Percentiles rank a stretch among this genome's conserved stretches.
These are phyloP conservation scores for Dermolepida albohirtum DNA, from an alignment of 2,888 invertebrate genomes.

Conservation along the genomic window DNA sequence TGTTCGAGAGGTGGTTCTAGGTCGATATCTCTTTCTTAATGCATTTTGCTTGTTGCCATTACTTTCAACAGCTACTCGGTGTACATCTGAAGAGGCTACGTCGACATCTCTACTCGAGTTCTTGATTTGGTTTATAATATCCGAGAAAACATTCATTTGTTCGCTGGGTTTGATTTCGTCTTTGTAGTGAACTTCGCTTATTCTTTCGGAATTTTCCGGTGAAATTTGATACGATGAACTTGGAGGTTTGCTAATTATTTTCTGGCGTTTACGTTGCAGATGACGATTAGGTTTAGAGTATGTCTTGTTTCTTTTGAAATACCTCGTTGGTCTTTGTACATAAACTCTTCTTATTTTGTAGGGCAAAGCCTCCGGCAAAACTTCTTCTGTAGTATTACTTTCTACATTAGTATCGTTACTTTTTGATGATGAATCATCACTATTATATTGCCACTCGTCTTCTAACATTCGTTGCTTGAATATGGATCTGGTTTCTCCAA, in stretches of 20 bases:
- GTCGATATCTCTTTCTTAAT: background rate
- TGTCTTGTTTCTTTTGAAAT: background rate
- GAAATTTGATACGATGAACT: background rate
- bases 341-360: conserved; percentile 39
- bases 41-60: background rate
- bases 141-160: conserved; percentile 66
- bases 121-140: conserved; percentile 67
- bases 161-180: conserved; percentile 63
- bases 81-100: conserved; percentile 2
- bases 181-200: conserved; percentile 62
- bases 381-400: conserved; percentile 38
- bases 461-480: conserved; percentile 43
- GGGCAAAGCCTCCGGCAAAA: conserved; percentile 41
- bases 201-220: conserved; percentile 7
- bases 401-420: background rate
- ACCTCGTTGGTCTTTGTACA: background rate
- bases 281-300: background rate
- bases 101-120: conserved; percentile 48
- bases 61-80: conserved; percentile 14
- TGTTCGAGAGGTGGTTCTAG: background rate
- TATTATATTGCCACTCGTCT: conserved; percentile 19
- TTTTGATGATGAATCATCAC: conserved; percentile 5
- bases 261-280: background rate
- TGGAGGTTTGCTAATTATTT: background rate
- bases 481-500: conserved; percentile 67